Evolutionary conservation across 2,797 vertebrate genomes (phyloP).

Genomic region (Sebastiscus albofasciatus): DNA sequence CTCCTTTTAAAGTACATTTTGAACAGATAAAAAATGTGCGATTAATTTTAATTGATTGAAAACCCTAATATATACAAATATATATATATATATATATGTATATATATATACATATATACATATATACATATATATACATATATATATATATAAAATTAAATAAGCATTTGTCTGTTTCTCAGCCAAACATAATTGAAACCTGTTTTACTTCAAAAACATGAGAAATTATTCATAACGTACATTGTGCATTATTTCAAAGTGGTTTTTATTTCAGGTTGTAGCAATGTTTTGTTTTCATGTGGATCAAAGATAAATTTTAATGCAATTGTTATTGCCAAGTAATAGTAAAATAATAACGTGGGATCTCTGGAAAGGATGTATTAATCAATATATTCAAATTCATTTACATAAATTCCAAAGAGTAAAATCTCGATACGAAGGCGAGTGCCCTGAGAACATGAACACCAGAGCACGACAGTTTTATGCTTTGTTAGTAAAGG

Average conservation of each 20-base stretch:
- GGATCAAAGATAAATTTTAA: neutral
- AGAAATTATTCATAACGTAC: neutral
- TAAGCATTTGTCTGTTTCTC: neutral
- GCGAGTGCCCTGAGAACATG: constrained; percentile 35
- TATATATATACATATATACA: too few relatives aligned
- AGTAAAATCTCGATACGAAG: constrained; percentile 13
- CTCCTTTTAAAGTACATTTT: too few relatives aligned
- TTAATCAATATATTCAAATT: constrained; percentile 11
- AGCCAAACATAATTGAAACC: neutral
- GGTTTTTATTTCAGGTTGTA: neutral
- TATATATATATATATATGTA: too few relatives aligned
- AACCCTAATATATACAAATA: too few relatives aligned
- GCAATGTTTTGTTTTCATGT: neutral
- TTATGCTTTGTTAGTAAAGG: constrained; percentile 80
- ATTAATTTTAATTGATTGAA: too few relatives aligned
- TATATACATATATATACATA: too few relatives aligned
- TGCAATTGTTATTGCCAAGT: neutral
- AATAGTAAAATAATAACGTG: neutral
- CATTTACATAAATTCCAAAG: neutral
- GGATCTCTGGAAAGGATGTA: neutral
- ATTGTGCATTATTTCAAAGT: neutral
- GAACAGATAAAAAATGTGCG: too few relatives aligned
- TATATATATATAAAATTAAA: neutral
- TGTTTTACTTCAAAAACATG: neutral
- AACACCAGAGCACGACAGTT: constrained; percentile 47